Evolutionary conservation across 2,113 vertebrate genomes (phyloP), one percentile per base, ranked within the genome.

Genomic region (Stictonetta naevosa): DNA sequence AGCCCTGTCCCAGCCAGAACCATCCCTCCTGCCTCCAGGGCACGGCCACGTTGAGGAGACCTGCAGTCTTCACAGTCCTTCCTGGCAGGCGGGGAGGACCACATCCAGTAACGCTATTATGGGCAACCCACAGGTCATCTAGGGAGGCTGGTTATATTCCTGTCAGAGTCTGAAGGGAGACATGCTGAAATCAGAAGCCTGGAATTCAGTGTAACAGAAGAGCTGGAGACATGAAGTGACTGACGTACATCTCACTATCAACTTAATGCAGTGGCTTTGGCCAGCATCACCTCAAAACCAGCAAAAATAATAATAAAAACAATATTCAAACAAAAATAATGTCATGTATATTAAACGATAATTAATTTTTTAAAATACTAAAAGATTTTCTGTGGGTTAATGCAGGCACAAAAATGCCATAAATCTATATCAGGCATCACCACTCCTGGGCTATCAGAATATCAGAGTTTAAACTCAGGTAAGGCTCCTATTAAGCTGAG

Each of bases 111-210:
- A 6, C 28, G 6, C 46, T 2, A 8, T 3, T 56, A 42, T 55
- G 8, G 31, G 33, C 63, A 52, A 22, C 20, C 2, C 28, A 8
- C 53, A 15, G 28, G 31, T 33, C 9, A 0, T 18, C 11, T 42
- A 73, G 73, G 48, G 12, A 40, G 56, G 60, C 48, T 23, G 52
- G 20, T 17, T 13, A 14, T 4, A 28, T 2, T 26, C 40, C 23
- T 25, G 14, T 22, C 31, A 1, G 2, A 16, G 36, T 11, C 44
- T 3, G 0, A 40, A 20, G 52, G 50, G 75, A 38, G n/a, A 16
- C 19, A 8, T 1, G 1, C 31, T 10, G 48, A 23, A n/a, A 25
- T 0, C 1, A 48, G 2, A 33, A 21, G 56, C 26, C 78, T 55
- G n/a, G 13, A 15, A 26, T 3, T 33, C 71, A 66, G 3, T 17